Evolutionary conservation across 1,140 invertebrate species (phyloP).

Genomic region (Argopecten irradians): DNA sequence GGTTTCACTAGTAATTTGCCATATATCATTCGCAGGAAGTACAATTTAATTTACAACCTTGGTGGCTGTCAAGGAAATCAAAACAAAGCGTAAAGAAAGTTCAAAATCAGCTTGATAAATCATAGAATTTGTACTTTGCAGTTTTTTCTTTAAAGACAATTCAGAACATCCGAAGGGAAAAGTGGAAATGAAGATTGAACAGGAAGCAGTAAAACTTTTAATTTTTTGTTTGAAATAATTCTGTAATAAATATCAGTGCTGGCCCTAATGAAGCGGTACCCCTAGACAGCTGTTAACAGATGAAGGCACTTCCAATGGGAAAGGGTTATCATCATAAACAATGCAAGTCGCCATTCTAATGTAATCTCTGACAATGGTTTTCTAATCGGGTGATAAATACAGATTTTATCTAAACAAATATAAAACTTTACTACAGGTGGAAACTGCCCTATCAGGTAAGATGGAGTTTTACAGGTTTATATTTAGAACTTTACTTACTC

Average conservation of each 20-base stretch:
- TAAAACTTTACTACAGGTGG: not conserved
- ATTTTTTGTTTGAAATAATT: not conserved
- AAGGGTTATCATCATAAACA: too few species aligned
- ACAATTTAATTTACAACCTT: not conserved
- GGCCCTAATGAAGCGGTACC: not conserved
- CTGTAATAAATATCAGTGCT: not conserved
- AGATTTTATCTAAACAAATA: not conserved
- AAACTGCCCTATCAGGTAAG: not conserved
- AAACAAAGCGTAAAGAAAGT: not conserved
- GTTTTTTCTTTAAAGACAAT: not conserved
- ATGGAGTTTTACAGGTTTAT: not conserved
- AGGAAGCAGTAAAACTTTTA: not conserved
- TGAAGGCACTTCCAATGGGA: not conserved
- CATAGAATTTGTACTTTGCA: not conserved
- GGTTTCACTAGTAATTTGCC: not conserved
- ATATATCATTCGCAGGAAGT: not conserved
- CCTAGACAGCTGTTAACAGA: not conserved
- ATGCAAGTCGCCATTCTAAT: not conserved
- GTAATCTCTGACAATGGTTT: not conserved
- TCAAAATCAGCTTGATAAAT: not conserved
- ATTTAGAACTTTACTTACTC: conserved; percentile 84
- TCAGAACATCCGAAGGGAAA: not conserved
- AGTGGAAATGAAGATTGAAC: conserved; percentile 16
- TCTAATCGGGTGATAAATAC: not conserved
- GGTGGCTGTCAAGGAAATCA: not conserved